Evolutionary conservation across 2,113 vertebrate genomes (phyloP).

Genomic region (Mormyrus iriodes): DNA sequence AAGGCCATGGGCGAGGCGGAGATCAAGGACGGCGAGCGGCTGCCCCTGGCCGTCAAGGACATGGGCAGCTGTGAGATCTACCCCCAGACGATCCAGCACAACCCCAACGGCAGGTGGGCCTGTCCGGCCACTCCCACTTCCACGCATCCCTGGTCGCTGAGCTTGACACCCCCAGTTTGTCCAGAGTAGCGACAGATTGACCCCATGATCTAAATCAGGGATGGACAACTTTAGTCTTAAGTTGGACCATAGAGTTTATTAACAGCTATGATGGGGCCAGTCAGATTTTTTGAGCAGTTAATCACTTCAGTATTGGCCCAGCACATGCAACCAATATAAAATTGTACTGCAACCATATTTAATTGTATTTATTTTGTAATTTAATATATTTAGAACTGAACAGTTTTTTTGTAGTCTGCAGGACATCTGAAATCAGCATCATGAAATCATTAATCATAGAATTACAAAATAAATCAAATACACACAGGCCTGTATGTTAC

Average conservation of each 20-base stretch:
- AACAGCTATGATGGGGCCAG: background rate
- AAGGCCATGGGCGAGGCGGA: constrained; percentile 99
- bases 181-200: background rate
- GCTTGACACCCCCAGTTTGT: background rate
- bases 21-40: constrained; percentile 93
- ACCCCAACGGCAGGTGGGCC: constrained; percentile 88
- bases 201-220: background rate
- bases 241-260: background rate
- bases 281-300: background rate
- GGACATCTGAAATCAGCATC: background rate
- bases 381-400: background rate
- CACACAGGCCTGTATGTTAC: background rate
- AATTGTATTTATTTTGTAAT: background rate
- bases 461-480: background rate
- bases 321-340: background rate
- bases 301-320: background rate
- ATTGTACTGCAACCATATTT: background rate
- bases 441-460: too few species aligned
- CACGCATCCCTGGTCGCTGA: background rate
- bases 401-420: background rate
- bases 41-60: constrained; percentile 93
- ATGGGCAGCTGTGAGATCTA: constrained; percentile 99
- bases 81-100: constrained; percentile 97
- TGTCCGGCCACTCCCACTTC: background rate
- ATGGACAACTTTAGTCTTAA: background rate